Evolutionary conservation across 1,140 invertebrate species (phyloP).

Genomic region (Vollenhovia emeryi): DNA sequence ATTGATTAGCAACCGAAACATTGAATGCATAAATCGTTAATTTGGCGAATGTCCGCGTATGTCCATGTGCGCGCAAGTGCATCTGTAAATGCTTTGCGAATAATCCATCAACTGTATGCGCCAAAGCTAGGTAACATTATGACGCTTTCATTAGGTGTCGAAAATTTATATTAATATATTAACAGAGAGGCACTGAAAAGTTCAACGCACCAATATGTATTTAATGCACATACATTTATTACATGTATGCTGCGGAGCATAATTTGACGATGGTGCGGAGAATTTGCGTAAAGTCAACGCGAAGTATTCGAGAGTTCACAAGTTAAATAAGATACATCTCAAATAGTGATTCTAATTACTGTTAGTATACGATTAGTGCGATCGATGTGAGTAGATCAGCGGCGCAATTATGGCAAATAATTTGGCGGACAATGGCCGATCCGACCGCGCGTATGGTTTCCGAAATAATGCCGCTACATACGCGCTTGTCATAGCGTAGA

Average conservation of each 20-base stretch:
- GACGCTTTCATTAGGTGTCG: neutral
- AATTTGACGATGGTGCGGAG: neutral
- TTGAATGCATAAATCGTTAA: slow-evolving; percentile 58
- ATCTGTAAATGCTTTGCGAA: slow-evolving; percentile 18
- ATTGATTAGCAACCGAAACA: slow-evolving; percentile 49
- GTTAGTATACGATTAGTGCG: neutral
- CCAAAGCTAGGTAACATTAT: neutral
- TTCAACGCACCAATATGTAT: neutral
- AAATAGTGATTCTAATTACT: neutral
- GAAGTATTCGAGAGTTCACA: neutral
- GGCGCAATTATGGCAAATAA: slow-evolving; percentile 18
- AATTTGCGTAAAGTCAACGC: neutral
- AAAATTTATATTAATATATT: slow-evolving; percentile 20
- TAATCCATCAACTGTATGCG: slow-evolving; percentile 19
- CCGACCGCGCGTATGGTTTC: slow-evolving; percentile 12
- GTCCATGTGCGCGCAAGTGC: neutral
- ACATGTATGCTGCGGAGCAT: neutral
- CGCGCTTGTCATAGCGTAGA: slow-evolving; percentile 1
- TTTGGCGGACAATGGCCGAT: slow-evolving; percentile 2
- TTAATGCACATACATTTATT: neutral
- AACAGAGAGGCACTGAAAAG: neutral
- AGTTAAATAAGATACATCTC: neutral
- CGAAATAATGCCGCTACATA: slow-evolving; percentile 12
- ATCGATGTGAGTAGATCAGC: neutral
- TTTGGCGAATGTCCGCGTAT: slow-evolving; percentile 33